phyloP scores from a whole-genome alignment of 2,888 invertebrate species.

The Athrips mouffetella region DNA sequence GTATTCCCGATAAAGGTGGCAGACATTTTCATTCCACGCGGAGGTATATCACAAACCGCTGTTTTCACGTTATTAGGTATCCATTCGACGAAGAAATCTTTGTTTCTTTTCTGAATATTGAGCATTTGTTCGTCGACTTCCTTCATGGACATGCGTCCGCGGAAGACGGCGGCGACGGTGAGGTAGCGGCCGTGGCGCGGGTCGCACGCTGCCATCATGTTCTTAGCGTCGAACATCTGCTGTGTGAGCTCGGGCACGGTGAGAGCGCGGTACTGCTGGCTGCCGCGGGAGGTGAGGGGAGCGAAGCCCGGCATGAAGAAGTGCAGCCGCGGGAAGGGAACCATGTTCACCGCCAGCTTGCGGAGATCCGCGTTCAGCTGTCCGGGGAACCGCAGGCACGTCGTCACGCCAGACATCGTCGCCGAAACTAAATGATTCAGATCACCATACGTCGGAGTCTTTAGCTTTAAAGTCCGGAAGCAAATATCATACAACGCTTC shows the following conservation, averaged over 20 bases:
- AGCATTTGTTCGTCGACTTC: constrained; percentile 91
- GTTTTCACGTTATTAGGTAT: constrained; percentile 88
- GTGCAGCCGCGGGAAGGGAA: constrained; percentile 85
- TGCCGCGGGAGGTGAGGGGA: constrained; percentile 86
- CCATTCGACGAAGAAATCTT: constrained; percentile 87
- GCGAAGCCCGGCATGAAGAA: constrained; percentile 80
- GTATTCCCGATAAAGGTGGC: constrained; percentile 92
- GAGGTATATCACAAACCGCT: constrained; percentile 89
- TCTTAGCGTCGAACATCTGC: constrained; percentile 95
- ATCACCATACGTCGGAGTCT: constrained; percentile 86
- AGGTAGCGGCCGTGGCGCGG: constrained; percentile 92
- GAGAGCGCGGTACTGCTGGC: constrained; percentile 89
- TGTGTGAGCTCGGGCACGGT: constrained; percentile 93
- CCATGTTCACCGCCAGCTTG: constrained; percentile 66
- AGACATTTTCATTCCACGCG: constrained; percentile 86
- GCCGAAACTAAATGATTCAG: constrained; percentile 76
- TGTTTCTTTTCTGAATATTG: constrained; percentile 86
- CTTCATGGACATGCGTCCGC: constrained; percentile 95
- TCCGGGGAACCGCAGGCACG: constrained; percentile 62
- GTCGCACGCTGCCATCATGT: constrained; percentile 97
- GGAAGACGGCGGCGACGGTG: constrained; percentile 92
- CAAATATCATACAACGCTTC: constrained; percentile 88
- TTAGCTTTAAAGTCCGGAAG: constrained; percentile 84
- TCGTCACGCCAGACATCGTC: constrained; percentile 66
- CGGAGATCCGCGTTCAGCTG: constrained; percentile 85